phyloP scores from a whole-genome alignment of 2,888 invertebrate genomes.

The Dasysyrphus albostriatus region DNA sequence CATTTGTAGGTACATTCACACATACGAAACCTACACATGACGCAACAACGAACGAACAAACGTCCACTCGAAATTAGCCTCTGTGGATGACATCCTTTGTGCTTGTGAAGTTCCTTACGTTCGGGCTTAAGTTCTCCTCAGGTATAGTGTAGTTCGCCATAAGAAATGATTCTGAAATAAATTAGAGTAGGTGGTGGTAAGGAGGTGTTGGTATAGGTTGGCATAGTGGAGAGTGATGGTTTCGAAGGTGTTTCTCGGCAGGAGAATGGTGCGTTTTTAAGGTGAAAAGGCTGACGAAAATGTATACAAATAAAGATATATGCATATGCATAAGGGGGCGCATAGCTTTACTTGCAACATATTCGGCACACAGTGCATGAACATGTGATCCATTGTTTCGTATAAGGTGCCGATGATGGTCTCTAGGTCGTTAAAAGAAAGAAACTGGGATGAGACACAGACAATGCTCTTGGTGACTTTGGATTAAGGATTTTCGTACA shows the following conservation, averaged over 20 bases:
- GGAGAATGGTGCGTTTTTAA: constrained; percentile 66
- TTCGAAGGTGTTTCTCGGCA: constrained; percentile 14
- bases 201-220: constrained; percentile 5
- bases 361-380: constrained; percentile 32
- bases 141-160: constrained; percentile 54
- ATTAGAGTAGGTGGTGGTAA: constrained; percentile 40
- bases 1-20: neutral
- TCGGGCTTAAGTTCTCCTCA: constrained; percentile 73
- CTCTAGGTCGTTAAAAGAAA: constrained; percentile 45
- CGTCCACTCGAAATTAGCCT: constrained; percentile 76
- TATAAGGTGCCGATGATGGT: constrained; percentile 40
- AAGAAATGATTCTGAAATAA: constrained; percentile 74
- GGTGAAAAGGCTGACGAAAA: constrained; percentile 58
- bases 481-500: constrained; percentile 55
- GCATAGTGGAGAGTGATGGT: neutral
- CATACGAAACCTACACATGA: constrained; percentile 40
- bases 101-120: constrained; percentile 73
- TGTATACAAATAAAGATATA: neutral
- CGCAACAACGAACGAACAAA: constrained; percentile 52
- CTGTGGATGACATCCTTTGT: constrained; percentile 76
- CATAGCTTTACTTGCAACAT: constrained; percentile 63
- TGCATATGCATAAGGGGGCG: neutral
- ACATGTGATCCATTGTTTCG: constrained; percentile 68
- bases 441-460: constrained; percentile 34
- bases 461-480: constrained; percentile 26